Evolutionary conservation across 2,888 invertebrate species (phyloP).

Genomic region (Incurvaria masculella): DNA sequence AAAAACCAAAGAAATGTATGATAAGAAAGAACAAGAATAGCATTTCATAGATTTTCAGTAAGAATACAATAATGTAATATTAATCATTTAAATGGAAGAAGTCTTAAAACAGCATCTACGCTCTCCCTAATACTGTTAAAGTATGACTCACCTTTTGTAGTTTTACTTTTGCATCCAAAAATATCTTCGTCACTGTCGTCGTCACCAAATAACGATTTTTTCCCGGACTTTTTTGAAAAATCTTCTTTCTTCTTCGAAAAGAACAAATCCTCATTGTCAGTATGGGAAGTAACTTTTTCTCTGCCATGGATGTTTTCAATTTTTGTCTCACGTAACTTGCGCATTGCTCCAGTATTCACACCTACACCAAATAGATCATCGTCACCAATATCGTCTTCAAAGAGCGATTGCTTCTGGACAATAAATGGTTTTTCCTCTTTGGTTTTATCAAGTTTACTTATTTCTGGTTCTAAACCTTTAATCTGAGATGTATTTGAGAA

Average conservation of each 20-base stretch:
- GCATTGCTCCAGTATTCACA: slow-evolving; percentile 18
- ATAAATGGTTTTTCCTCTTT: too few species aligned
- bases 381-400: slow-evolving; percentile 34
- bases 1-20: too few species aligned
- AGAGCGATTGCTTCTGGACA: slow-evolving; percentile 21
- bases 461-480: too few species aligned
- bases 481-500: too few species aligned
- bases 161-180: slow-evolving; percentile 27
- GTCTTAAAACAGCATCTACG: too few species aligned
- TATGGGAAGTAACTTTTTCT: background rate
- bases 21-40: too few species aligned
- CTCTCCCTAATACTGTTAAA: too few species aligned
- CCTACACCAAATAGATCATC: slow-evolving; percentile 28
- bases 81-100: too few species aligned
- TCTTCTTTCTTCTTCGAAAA: slow-evolving; percentile 1
- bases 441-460: too few species aligned
- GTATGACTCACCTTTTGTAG: slow-evolving; percentile 6
- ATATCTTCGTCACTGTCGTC: slow-evolving; percentile 39
- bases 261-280: background rate
- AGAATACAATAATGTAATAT: too few species aligned
- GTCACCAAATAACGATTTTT: slow-evolving; percentile 26
- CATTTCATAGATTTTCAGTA: too few species aligned
- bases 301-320: background rate
- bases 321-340: background rate
- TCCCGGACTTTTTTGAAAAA: slow-evolving; percentile 3